Conservation (phyloP, 2,113 vertebrate genomes). For the Oreotrochilus melanogaster region DNA sequence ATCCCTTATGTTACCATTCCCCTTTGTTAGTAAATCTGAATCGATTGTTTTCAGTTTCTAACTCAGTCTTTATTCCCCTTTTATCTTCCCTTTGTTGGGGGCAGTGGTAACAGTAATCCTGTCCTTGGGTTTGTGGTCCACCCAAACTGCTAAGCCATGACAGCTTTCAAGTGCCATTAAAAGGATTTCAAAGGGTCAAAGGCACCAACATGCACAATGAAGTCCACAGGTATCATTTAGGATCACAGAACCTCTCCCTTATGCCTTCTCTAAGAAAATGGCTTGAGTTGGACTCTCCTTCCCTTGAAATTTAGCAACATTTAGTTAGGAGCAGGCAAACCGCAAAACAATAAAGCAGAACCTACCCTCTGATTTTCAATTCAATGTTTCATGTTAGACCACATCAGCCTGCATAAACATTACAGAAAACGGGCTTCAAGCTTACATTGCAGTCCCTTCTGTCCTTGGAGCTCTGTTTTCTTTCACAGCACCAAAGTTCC, state of each 20-base stretch:
- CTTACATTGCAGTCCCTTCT: constrained; percentile 72
- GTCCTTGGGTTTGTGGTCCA: no score
- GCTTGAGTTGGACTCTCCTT: background rate
- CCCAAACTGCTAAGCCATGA: no score
- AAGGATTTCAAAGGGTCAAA: background rate
- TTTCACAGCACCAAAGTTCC: background rate
- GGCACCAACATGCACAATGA: background rate
- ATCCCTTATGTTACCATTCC: no score
- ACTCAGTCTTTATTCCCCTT: no score
- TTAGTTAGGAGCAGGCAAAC: background rate
- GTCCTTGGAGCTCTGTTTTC: constrained; percentile 8
- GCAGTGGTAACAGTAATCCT: no score
- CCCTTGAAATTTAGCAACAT: background rate
- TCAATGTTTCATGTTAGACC: background rate
- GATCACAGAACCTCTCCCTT: background rate
- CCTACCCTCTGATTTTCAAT: background rate
- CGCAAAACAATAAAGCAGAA: background rate
- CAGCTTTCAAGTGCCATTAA: background rate
- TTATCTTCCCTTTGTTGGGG: no score
- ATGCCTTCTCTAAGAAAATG: background rate
- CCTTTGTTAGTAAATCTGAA: no score
- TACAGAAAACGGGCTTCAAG: background rate
- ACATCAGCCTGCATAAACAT: background rate
- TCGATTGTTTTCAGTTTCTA: no score
- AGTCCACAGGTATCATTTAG: rapidly evolving